Evolutionary conservation across 2,113 vertebrate genomes (phyloP).

Genomic region (Anthoscopus minutus): DNA sequence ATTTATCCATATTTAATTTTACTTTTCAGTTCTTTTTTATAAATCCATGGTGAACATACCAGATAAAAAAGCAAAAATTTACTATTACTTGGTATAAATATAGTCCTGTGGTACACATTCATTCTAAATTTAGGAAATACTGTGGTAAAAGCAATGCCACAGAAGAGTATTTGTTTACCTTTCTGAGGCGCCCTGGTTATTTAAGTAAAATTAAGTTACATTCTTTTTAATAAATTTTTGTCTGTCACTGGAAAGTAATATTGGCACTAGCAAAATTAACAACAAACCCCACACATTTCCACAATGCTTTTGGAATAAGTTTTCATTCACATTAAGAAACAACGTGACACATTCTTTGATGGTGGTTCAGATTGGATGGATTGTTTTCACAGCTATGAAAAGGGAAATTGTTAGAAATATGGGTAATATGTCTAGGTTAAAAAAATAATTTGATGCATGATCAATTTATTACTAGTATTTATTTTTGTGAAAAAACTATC

Average conservation of each 20-base stretch:
- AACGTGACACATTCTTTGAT: neutral
- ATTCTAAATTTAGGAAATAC: conserved; percentile 20
- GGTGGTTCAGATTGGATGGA: neutral
- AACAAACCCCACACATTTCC: neutral
- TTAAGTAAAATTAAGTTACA: conserved; percentile 31
- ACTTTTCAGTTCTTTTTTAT: neutral
- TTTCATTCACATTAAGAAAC: neutral
- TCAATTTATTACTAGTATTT: neutral
- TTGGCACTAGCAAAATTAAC: neutral
- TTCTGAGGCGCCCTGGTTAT: neutral
- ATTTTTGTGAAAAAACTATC: neutral
- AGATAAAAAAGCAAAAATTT: conserved; percentile 26
- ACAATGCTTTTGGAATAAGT: neutral
- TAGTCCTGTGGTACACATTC: neutral
- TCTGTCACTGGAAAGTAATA: neutral
- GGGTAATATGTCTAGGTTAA: neutral
- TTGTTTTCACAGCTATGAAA: neutral
- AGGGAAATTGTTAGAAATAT: neutral
- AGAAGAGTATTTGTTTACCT: conserved; percentile 33
- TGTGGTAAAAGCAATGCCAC: conserved; percentile 26
- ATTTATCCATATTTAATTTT: neutral
- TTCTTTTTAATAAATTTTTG: neutral
- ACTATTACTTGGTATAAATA: neutral
- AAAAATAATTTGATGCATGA: neutral
- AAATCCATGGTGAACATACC: neutral